Evolutionary conservation across 2,113 vertebrate species (phyloP), one percentile per base, ranked within the genome.

Genomic region (Pseudorhombus dupliciocellatus): DNA sequence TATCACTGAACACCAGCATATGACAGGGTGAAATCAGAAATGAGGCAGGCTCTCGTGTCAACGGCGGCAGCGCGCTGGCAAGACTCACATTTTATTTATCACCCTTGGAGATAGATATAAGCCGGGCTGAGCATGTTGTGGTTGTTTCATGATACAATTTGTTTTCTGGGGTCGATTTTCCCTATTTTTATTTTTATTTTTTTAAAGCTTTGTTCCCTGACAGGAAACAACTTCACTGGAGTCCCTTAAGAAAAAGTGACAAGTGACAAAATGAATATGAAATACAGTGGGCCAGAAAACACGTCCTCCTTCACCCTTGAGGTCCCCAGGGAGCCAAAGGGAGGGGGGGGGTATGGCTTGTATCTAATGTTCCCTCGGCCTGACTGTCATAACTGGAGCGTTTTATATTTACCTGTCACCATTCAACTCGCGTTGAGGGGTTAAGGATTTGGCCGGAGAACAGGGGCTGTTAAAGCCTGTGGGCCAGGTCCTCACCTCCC

Each of bases 351-450:
- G 57, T 44, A 21, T 8, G 4, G 51, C 58, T 73, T 62, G 58
- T 73, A 56, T 77, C 75, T 70, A 52, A 77, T 85, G 81, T 59
- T 59, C 50, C 62, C 61, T 61, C 64, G 66, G 72, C 53, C 53
- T 24, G 62, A 48, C 78, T 70, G 60, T 65, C 56, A 70, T 7
- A 48, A 40, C 24, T 31, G 30, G 25, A 77, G 55, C 25, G 2
- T 82, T 79, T 75, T 69, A 26, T 48, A 54, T 53, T 70, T 34
- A 30, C 58, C 74, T 61, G 62, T 73, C 52, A 77, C 63, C 65
- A 66, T 67, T 48, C 44, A 40, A 46, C 30, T n/a, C 20, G 25
- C 22, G 9, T 44, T 44, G 42, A 68, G 42, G 3, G 57, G 40
- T 59, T 25, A 53, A 37, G 66, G 48, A 73, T 67, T 63, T 71